These are phyloP conservation scores for Lipophrys pholis DNA, from an alignment of 2,113 vertebrate species.

Conservation along the genomic window DNA sequence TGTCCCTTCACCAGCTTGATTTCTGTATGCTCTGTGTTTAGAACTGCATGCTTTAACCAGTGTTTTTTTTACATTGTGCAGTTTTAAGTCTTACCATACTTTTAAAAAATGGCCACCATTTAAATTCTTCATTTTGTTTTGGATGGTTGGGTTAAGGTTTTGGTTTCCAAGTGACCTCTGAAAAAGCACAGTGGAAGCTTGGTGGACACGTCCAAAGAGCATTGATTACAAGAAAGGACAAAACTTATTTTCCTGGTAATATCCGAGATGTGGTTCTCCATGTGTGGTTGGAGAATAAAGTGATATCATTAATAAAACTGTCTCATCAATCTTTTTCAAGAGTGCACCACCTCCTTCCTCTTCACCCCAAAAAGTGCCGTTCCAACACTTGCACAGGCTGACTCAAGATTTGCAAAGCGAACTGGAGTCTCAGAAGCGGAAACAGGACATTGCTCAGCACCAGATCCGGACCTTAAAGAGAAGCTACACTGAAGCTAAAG, in stretches of 20 bases:
- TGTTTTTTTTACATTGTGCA: slow-evolving; percentile 6
- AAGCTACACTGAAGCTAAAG: slow-evolving; percentile 93
- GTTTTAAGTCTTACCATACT: background rate
- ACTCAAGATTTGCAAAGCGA: slow-evolving; percentile 93
- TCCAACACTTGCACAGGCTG: slow-evolving; percentile 92
- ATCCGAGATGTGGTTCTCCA: slow-evolving; percentile 95
- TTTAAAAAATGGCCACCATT: background rate
- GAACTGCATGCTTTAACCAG: slow-evolving; percentile 70
- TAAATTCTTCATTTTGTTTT: slow-evolving; percentile 2
- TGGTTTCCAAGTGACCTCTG: slow-evolving; percentile 46
- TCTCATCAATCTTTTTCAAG: slow-evolving; percentile 98
- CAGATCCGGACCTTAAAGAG: slow-evolving; percentile 91
- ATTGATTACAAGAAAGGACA: slow-evolving; percentile 24
- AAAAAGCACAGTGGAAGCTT: slow-evolving; percentile 86
- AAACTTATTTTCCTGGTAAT: slow-evolving; percentile 48
- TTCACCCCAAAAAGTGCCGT: slow-evolving; percentile 86
- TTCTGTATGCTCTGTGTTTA: slow-evolving; percentile 65
- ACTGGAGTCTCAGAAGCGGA: slow-evolving; percentile 90
- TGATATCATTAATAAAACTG: slow-evolving; percentile 91
- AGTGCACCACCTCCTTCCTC: slow-evolving; percentile 83
- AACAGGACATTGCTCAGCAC: slow-evolving; percentile 90
- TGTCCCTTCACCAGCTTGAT: slow-evolving; percentile 42
- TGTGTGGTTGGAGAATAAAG: slow-evolving; percentile 74
- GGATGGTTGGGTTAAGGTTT: slow-evolving; percentile 5
- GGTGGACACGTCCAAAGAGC: background rate